Conservation (phyloP, 2,113 vertebrate genomes). For the Embiotoca jacksoni region DNA sequence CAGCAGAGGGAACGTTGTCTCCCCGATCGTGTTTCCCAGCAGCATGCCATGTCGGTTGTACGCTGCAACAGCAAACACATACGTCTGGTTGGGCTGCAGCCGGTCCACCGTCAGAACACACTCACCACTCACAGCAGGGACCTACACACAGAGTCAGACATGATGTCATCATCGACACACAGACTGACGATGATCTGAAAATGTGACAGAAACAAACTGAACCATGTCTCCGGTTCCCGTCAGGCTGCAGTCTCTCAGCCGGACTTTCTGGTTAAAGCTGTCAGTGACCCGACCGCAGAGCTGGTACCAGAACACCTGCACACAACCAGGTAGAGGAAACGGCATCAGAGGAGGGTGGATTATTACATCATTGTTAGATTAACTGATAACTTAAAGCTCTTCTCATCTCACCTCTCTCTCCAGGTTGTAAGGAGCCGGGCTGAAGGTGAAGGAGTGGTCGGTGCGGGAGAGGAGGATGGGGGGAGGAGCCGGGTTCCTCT, state of each 20-base stretch:
- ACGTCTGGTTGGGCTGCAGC: conserved; percentile 91
- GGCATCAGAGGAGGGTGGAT: neutral
- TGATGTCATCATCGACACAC: neutral
- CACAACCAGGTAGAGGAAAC: neutral
- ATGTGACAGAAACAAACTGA: conserved; percentile 29
- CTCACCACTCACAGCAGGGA: conserved; percentile 84
- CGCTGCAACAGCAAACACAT: conserved; percentile 93
- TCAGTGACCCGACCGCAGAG: conserved; percentile 87
- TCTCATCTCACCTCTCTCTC: conserved; percentile 85
- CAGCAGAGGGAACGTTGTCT: conserved; percentile 88
- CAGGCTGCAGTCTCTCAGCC: conserved; percentile 88
- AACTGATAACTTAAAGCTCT: conserved; percentile 3
- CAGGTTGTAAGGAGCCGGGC: conserved; percentile 87
- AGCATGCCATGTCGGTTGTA: conserved; percentile 89
- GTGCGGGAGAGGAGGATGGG: conserved; percentile 89
- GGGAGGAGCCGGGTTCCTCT: conserved; percentile 84
- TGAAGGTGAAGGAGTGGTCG: conserved; percentile 88
- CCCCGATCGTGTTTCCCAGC: conserved; percentile 87
- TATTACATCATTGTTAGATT: neutral
- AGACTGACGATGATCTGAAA: neutral
- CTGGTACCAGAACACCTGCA: conserved; percentile 92
- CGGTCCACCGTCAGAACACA: conserved; percentile 86
- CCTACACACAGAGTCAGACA: conserved; percentile 75
- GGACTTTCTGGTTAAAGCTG: conserved; percentile 87
- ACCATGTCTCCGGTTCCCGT: conserved; percentile 91